Evolutionary conservation across 2,888 invertebrate species (phyloP).

Genomic region (Drosophila macrospina): DNA sequence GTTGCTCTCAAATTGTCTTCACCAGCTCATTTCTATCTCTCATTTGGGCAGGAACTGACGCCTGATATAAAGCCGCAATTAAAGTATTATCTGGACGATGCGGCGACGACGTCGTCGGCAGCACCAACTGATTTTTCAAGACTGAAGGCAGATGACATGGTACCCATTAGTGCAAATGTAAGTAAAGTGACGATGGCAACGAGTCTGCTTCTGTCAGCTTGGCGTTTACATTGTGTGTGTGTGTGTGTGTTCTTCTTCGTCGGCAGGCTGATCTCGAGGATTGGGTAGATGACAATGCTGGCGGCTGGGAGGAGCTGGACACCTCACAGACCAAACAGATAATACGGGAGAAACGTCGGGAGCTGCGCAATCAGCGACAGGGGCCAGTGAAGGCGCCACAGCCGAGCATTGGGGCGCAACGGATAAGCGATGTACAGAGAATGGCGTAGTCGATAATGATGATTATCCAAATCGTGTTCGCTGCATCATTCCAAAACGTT

Average conservation of each 20-base stretch:
- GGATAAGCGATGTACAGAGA: conserved; percentile 63
- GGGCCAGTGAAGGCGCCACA: conserved; percentile 34
- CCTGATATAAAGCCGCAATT: conserved; percentile 88
- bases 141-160: conserved; percentile 86
- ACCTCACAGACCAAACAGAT: conserved; percentile 84
- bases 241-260: too few relatives aligned
- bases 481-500: conserved; percentile 37
- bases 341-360: conserved; percentile 84
- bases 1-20: too few relatives aligned
- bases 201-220: background rate
- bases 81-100: conserved; percentile 86
- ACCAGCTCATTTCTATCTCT: background rate
- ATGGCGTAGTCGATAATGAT: conserved; percentile 57
- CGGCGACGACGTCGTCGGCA: conserved; percentile 29
- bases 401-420: conserved; percentile 67
- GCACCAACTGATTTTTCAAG: conserved; percentile 84
- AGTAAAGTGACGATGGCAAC: too few relatives aligned
- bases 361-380: conserved; percentile 82
- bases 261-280: conserved; percentile 86
- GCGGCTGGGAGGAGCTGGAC: conserved; percentile 86
- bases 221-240: background rate
- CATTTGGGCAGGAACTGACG: conserved; percentile 86
- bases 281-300: conserved; percentile 86
- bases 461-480: background rate
- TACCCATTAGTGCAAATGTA: conserved; percentile 85